Percentiles rank a stretch among this genome's conserved stretches.
Conservation (phyloP, 1,140 invertebrate genomes). For the Hypothenemus hampei region DNA sequence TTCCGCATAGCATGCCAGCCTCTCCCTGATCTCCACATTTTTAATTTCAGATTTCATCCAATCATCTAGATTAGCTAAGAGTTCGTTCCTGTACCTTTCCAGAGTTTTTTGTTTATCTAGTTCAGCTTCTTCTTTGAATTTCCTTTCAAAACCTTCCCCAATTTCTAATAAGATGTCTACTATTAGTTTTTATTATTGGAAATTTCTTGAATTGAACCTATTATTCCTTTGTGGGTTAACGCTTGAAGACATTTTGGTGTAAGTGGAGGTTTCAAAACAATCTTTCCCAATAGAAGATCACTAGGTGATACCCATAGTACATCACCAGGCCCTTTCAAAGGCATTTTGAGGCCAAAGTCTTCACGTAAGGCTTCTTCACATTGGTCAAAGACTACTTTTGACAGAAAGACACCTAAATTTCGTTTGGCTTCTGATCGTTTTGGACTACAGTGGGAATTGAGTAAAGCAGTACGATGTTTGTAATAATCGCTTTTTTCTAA, state of each 20-base stretch:
- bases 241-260: constrained; percentile 42
- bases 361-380: constrained; percentile 32
- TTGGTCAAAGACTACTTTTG: constrained; percentile 35
- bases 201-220: constrained; percentile 34
- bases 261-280: constrained; percentile 37
- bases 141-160: constrained; percentile 38
- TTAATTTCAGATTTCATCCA: constrained; percentile 22
- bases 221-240: constrained; percentile 46
- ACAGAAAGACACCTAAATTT: constrained; percentile 32
- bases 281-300: constrained; percentile 41
- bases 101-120: constrained; percentile 38
- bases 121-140: constrained; percentile 34
- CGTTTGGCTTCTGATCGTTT: constrained; percentile 28
- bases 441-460: constrained; percentile 24
- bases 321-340: constrained; percentile 36
- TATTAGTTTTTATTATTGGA: neutral
- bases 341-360: constrained; percentile 36
- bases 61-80: constrained; percentile 15
- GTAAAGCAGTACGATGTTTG: constrained; percentile 11
- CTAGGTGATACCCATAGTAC: constrained; percentile 44
- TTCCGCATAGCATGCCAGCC: constrained; percentile 31
- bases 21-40: constrained; percentile 27
- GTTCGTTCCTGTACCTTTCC: constrained; percentile 28
- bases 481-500: constrained; percentile 28
- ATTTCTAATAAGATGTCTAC: constrained; percentile 36